A percentile compares a stretch with the other conserved stretches of the same genome.
Evolutionary conservation across 2,797 vertebrate genomes (phyloP).

Genomic region (Gymnothorax javanicus): DNA sequence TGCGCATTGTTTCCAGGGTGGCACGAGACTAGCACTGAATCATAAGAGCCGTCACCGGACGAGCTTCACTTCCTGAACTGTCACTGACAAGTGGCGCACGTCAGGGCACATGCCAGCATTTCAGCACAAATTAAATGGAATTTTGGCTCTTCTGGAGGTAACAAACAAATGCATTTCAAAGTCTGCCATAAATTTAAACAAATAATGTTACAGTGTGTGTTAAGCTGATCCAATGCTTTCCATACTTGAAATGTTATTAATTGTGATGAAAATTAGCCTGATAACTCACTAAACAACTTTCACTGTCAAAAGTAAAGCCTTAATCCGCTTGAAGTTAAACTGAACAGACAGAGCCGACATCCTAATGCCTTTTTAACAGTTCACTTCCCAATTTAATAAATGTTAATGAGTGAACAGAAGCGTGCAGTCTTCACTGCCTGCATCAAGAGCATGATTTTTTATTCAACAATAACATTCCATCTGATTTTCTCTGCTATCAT

Average conservation of each 20-base stretch:
- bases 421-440: too few relatives aligned
- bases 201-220: background rate
- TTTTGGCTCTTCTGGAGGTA: background rate
- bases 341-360: background rate
- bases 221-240: background rate
- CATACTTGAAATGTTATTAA: background rate
- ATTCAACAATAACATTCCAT: background rate
- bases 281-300: background rate
- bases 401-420: background rate
- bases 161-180: background rate
- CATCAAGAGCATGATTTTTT: background rate
- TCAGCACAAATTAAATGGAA: background rate
- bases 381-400: background rate
- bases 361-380: background rate
- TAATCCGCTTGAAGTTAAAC: background rate
- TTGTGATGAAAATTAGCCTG: background rate
- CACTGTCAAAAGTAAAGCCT: background rate
- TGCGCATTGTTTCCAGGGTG: background rate
- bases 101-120: background rate
- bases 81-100: background rate
- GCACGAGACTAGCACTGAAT: background rate
- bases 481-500: background rate
- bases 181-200: background rate
- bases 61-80: background rate
- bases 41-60: background rate